Conservation (phyloP, 2,888 invertebrate genomes). For the Hemithea aestivaria region DNA sequence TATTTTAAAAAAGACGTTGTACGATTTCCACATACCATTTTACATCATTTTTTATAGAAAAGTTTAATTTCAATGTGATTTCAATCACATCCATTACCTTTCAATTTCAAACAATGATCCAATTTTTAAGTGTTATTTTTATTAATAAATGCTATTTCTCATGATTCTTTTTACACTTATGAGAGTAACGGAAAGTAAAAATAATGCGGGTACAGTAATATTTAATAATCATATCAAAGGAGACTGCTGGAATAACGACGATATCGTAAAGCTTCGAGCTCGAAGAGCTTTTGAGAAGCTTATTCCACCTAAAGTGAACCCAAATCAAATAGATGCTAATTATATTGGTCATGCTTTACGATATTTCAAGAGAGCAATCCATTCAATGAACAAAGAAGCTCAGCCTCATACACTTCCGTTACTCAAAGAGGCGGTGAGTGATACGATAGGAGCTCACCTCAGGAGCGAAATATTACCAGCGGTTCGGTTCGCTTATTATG, state of each 20-base stretch:
- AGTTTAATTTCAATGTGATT: too few species aligned
- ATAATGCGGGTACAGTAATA: constrained; percentile 55
- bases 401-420: constrained; percentile 36
- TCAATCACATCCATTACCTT: too few species aligned
- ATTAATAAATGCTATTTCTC: constrained; percentile 53
- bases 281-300: constrained; percentile 55
- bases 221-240: constrained; percentile 41
- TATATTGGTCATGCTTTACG: constrained; percentile 47
- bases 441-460: constrained; percentile 63
- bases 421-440: constrained; percentile 54
- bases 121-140: constrained; percentile 26
- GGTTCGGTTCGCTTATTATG: constrained; percentile 63
- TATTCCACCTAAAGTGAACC: constrained; percentile 42
- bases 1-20: constrained; percentile 2
- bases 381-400: constrained; percentile 30
- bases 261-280: constrained; percentile 54
- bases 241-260: constrained; percentile 59
- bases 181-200: constrained; percentile 5
- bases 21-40: too few species aligned
- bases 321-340: constrained; percentile 47
- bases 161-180: constrained; percentile 25
- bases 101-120: constrained; percentile 12
- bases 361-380: constrained; percentile 50
- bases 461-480: constrained; percentile 58
- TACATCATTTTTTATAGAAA: too few species aligned